Evolutionary conservation across 2,113 vertebrate genomes (phyloP).

Genomic region (Lampris incognitus): DNA sequence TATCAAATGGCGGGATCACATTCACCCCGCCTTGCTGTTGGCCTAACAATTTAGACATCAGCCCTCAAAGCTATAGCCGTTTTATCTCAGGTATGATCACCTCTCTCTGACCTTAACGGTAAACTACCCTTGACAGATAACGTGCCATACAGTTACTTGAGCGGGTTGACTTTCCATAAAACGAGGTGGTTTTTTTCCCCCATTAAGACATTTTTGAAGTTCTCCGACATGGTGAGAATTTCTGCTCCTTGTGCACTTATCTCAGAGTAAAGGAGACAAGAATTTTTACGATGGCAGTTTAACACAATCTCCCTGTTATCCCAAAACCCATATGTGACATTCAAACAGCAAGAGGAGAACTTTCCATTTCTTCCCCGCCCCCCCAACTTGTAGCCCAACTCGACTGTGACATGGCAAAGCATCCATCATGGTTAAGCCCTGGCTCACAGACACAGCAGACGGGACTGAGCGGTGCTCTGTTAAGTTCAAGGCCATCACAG

Average conservation of each 20-base stretch:
- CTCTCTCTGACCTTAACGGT: slow-evolving; percentile 39
- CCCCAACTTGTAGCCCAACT: neutral
- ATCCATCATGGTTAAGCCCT: neutral
- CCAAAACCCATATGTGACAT: slow-evolving; percentile 54
- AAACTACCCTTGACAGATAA: slow-evolving; percentile 67
- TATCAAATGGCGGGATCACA: slow-evolving; percentile 48
- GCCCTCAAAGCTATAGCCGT: neutral
- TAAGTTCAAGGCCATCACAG: slow-evolving; percentile 30
- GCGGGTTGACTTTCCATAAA: slow-evolving; percentile 34
- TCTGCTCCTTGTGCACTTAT: slow-evolving; percentile 44
- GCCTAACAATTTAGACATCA: neutral
- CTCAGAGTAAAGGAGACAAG: slow-evolving; percentile 39
- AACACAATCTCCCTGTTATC: slow-evolving; percentile 42
- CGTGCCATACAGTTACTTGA: slow-evolving; percentile 52
- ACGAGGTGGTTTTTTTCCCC: neutral
- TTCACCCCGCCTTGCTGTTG: neutral
- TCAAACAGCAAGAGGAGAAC: slow-evolving; percentile 46
- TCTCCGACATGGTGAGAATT: slow-evolving; percentile 42
- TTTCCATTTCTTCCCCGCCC: slow-evolving; percentile 34
- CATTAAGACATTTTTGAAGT: slow-evolving; percentile 53
- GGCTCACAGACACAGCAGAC: neutral
- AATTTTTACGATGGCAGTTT: slow-evolving; percentile 36
- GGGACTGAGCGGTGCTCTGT: slow-evolving; percentile 62
- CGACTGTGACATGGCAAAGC: neutral
- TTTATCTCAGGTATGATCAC: slow-evolving; percentile 42